These are phyloP conservation scores for Chrysolina americana DNA, from an alignment of 2,888 invertebrate genomes.

Conservation along the genomic window DNA sequence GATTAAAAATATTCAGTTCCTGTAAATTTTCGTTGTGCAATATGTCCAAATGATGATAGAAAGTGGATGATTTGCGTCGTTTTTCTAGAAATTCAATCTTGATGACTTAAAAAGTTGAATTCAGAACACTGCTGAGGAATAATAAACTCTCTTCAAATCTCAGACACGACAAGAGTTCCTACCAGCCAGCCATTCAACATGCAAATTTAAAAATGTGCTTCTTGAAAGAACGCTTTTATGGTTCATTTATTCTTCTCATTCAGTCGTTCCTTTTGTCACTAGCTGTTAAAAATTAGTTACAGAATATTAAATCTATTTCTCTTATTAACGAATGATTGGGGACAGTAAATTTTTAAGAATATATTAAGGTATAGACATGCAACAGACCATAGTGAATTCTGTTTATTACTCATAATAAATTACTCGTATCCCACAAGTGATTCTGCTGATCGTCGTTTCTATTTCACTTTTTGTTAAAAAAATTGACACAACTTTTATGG, in stretches of 20 bases:
- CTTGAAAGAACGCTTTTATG: slow-evolving; percentile 43
- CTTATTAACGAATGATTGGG: slow-evolving; percentile 57
- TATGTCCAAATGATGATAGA: no score
- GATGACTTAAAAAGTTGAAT: neutral
- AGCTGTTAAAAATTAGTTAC: slow-evolving; percentile 53
- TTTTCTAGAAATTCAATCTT: neutral
- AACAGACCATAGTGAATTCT: slow-evolving; percentile 58
- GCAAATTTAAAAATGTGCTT: slow-evolving; percentile 23
- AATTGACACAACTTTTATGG: neutral
- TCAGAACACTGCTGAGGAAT: neutral
- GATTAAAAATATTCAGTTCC: no score
- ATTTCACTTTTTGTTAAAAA: slow-evolving; percentile 17
- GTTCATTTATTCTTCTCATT: slow-evolving; percentile 38
- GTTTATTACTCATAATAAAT: slow-evolving; percentile 55
- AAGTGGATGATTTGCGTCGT: no score
- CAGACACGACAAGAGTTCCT: slow-evolving; percentile 9
- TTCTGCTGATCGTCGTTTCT: slow-evolving; percentile 14
- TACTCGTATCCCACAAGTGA: neutral
- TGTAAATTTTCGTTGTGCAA: no score
- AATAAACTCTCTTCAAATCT: neutral
- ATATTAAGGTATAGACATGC: slow-evolving; percentile 57
- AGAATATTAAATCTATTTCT: slow-evolving; percentile 59
- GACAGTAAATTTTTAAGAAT: slow-evolving; percentile 57
- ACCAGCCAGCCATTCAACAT: slow-evolving; percentile 13
- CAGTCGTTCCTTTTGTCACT: slow-evolving; percentile 48